phyloP scores from a whole-genome alignment of 1,140 invertebrate genomes.

The Drosophila grimshawi region DNA sequence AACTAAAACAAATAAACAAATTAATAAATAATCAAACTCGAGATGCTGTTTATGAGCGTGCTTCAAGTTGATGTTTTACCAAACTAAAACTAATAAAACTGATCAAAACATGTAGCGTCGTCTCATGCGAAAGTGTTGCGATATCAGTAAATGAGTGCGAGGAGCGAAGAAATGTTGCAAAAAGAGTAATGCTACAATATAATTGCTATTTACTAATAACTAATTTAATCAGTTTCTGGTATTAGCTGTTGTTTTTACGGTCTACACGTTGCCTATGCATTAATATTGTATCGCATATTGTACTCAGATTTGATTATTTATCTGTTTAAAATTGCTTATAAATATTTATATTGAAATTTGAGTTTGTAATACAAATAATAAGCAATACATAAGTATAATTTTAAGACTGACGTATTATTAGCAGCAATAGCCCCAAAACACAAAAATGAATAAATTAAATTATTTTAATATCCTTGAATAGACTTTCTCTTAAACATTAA shows the following conservation, averaged over 20 bases:
- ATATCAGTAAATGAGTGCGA: slow-evolving; percentile 6
- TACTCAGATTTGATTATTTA: no score
- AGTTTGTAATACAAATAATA: no score
- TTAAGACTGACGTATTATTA: no score
- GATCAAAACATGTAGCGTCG: not conserved
- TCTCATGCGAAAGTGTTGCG: not conserved
- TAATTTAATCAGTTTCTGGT: not conserved
- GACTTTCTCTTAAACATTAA: no score
- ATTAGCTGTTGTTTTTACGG: not conserved
- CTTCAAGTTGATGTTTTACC: not conserved
- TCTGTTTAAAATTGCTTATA: no score
- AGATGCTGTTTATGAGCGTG: slow-evolving; percentile 22
- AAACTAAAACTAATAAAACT: not conserved
- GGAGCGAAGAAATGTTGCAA: not conserved
- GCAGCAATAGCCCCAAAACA: not conserved
- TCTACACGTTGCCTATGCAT: slow-evolving; percentile 16
- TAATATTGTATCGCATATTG: not conserved
- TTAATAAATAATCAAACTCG: slow-evolving; percentile 10
- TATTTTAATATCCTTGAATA: no score
- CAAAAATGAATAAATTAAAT: not conserved
- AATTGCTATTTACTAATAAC: slow-evolving; percentile 3
- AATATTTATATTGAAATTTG: not conserved
- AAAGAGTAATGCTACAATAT: not conserved
- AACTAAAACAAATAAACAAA: slow-evolving; percentile 1
- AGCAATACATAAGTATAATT: no score